Percentiles rank a stretch among this genome's conserved stretches.
phyloP scores from a whole-genome alignment of 2,888 invertebrate genomes.

The Sussaba pulchella region DNA sequence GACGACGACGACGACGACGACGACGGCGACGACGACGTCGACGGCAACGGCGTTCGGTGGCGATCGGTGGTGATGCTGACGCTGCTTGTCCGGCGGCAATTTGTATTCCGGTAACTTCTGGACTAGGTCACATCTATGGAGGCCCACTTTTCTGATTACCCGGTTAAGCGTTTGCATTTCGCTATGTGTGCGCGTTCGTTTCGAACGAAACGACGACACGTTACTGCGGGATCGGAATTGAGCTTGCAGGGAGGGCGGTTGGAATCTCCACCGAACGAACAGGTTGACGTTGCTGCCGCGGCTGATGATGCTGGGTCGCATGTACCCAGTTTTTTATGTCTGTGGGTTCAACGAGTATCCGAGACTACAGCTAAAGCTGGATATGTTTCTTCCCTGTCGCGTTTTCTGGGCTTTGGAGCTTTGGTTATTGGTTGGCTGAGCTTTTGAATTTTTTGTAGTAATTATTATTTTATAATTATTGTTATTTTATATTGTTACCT shows the following conservation, averaged over 20 bases:
- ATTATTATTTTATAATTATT: too few relatives aligned
- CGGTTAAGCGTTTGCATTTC: slow-evolving; percentile 79
- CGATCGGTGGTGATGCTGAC: too few relatives aligned
- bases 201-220: slow-evolving; percentile 33
- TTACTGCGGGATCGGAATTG: slow-evolving; percentile 48
- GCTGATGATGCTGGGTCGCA: too few relatives aligned
- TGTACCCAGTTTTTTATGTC: not conserved
- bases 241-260: slow-evolving; percentile 26
- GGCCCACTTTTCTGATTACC: slow-evolving; percentile 82
- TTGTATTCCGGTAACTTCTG: slow-evolving; percentile 82
- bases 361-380: too few relatives aligned
- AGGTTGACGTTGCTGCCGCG: not conserved
- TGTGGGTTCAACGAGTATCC: not conserved
- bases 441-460: too few relatives aligned
- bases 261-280: not conserved
- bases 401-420: too few relatives aligned
- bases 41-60: slow-evolving; percentile 26
- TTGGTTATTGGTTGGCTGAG: too few relatives aligned
- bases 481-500: too few relatives aligned
- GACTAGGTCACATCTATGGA: slow-evolving; percentile 82
- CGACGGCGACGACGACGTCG: slow-evolving; percentile 4
- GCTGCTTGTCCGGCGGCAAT: slow-evolving; percentile 72
- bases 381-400: too few relatives aligned
- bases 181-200: slow-evolving; percentile 56
- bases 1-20: slow-evolving; percentile 25